Conservation (phyloP, 2,797 vertebrate genomes). For the Sebastolobus alascanus region DNA sequence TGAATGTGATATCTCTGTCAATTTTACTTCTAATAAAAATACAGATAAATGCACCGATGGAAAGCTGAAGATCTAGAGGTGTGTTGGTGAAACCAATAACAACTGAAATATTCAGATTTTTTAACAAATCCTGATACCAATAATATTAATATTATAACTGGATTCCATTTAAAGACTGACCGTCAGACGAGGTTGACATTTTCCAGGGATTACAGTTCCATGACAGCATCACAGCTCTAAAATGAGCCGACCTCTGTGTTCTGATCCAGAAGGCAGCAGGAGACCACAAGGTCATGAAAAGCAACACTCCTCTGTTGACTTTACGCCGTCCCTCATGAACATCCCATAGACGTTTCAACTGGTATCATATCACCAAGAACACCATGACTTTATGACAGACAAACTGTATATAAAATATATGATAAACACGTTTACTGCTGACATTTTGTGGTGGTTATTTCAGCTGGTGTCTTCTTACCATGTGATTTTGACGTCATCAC, state of each 20-base stretch:
- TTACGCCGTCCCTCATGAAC: background rate
- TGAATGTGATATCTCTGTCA: no score
- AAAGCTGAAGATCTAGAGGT: no score
- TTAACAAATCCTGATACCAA: background rate
- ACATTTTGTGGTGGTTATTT: background rate
- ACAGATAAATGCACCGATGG: no score
- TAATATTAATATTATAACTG: background rate
- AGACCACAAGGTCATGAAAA: conserved; percentile 42
- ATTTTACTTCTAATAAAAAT: no score
- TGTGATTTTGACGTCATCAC: background rate
- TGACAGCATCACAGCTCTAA: conserved; percentile 3
- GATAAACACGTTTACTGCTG: background rate
- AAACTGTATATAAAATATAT: background rate
- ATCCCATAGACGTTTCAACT: background rate
- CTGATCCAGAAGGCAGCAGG: background rate
- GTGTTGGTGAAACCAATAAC: no score
- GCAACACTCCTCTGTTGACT: conserved; percentile 1
- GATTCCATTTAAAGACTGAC: background rate
- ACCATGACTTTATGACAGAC: background rate
- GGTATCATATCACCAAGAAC: background rate
- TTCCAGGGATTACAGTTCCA: conserved; percentile 17
- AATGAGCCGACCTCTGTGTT: conserved; percentile 7
- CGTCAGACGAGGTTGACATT: background rate
- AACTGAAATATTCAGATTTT: background rate
- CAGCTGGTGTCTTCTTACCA: background rate